These are phyloP conservation scores for Morphnarchus princeps DNA, from an alignment of 2,113 vertebrate species.

Conservation along the genomic window DNA sequence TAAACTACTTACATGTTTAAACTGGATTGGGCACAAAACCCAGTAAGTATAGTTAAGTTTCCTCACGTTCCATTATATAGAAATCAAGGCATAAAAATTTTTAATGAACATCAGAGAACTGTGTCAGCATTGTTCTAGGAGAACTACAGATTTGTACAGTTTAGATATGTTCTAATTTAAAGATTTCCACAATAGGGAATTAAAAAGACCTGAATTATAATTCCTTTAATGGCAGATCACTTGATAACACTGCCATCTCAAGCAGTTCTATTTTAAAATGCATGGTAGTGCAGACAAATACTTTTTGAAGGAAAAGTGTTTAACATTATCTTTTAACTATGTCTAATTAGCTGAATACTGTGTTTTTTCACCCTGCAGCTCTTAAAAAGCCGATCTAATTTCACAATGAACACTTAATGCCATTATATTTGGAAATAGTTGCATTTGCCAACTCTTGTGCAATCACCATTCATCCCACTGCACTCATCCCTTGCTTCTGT, in stretches of 20 bases:
- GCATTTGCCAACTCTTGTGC: slow-evolving; percentile 40
- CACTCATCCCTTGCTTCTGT: neutral
- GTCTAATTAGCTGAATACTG: slow-evolving; percentile 66
- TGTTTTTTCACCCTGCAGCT: slow-evolving; percentile 59
- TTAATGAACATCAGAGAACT: slow-evolving; percentile 64
- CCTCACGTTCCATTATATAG: slow-evolving; percentile 25
- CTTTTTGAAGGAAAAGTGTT: slow-evolving; percentile 58
- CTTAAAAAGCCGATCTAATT: slow-evolving; percentile 60
- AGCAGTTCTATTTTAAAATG: slow-evolving; percentile 59
- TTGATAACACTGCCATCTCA: slow-evolving; percentile 57
- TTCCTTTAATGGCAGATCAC: slow-evolving; percentile 61
- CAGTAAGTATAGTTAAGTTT: slow-evolving; percentile 3
- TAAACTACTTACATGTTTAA: neutral
- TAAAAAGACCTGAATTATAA: slow-evolving; percentile 68
- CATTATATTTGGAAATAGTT: slow-evolving; percentile 59
- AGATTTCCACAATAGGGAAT: slow-evolving; percentile 64
- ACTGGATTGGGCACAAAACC: neutral
- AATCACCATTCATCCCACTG: slow-evolving; percentile 4
- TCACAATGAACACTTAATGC: slow-evolving; percentile 60
- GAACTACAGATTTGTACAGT: slow-evolving; percentile 57
- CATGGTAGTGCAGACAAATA: slow-evolving; percentile 57
- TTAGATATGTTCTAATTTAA: slow-evolving; percentile 64
- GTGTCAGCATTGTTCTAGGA: slow-evolving; percentile 64
- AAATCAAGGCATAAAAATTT: slow-evolving; percentile 63
- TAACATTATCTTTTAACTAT: slow-evolving; percentile 67